Evolutionary conservation across 2,888 invertebrate genomes (phyloP), one percentile per base, ranked within the genome.

Genomic region (Zygothrica quintamaculata): DNA sequence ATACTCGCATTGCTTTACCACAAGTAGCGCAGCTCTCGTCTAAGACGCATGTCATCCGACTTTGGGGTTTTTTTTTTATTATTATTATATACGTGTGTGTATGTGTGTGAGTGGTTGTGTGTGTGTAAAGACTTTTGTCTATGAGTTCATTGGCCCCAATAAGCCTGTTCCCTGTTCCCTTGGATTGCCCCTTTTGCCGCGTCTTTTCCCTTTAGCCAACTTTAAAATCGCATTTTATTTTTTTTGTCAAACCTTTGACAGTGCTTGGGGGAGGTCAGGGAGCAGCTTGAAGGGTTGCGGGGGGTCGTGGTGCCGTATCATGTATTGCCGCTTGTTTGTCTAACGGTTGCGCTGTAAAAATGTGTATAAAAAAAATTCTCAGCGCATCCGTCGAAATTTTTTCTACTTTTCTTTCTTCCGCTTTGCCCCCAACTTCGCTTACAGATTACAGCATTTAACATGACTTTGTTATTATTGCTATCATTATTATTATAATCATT

Each of bases 211-310:
- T 22, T 22, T 22, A 22, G 67, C 40, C 64, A 71, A 74, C 66
- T 71, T 66, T 59, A 69, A 69, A 69, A 74, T 74, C 59, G 66
- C 71, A 71, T 74, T 61, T 77, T 64, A 69, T 66, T 53, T 58
- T 26, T n/a, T 78, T 74, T 82, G 77, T 82, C 79, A 82, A 67
- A 69, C n/a, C n/a, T n/a, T n/a, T n/a, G n/a, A n/a, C n/a, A n/a
- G n/a, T n/a, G n/a, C n/a, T n/a, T n/a, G n/a, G n/a, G n/a, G n/a
- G n/a, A n/a, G n/a, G n/a, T n/a, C n/a, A n/a, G n/a, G n/a, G n/a
- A n/a, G n/a, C n/a, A n/a, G n/a, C n/a, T n/a, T n/a, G n/a, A n/a
- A n/a, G n/a, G n/a, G n/a, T n/a, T n/a, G n/a, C n/a, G n/a, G n/a
- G n/a, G n/a, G n/a, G n/a, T n/a, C n/a, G n/a, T n/a, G n/a, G n/a